Conservation (phyloP, 2,113 vertebrate species). For the Poeciliopsis retropinna region DNA sequence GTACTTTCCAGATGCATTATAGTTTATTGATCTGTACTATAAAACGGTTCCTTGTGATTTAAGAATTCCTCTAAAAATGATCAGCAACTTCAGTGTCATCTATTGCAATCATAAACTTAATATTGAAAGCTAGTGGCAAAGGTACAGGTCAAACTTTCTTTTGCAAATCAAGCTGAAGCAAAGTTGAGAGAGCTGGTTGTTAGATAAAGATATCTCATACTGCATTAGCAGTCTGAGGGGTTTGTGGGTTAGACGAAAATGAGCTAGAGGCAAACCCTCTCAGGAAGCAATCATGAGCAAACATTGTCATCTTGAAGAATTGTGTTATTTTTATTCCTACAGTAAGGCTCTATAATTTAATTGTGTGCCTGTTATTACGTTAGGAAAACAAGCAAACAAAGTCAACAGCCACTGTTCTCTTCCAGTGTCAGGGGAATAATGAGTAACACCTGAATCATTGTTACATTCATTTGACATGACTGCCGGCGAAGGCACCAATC, state of each 20-base stretch:
- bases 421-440: constrained; percentile 63
- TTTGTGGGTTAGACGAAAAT: not conserved
- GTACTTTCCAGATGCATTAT: too few species aligned
- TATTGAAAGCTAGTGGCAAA: not conserved
- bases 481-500: constrained; percentile 23
- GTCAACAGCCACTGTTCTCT: constrained; percentile 31
- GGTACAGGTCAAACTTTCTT: not conserved
- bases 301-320: constrained; percentile 5
- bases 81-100: too few species aligned
- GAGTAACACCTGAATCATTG: constrained; percentile 64
- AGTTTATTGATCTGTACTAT: too few species aligned
- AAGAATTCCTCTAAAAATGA: too few species aligned
- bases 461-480: constrained; percentile 49
- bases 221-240: not conserved
- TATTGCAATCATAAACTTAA: not conserved
- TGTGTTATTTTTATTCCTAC: constrained; percentile 20
- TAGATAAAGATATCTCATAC: not conserved
- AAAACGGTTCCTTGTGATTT: too few species aligned
- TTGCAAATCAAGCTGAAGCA: not conserved
- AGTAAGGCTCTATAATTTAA: constrained; percentile 13
- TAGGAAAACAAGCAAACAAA: constrained; percentile 53
- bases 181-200: not conserved
- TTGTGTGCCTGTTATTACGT: constrained; percentile 24
- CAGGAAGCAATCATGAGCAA: not conserved
- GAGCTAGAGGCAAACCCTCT: constrained; percentile 2